phyloP scores from a whole-genome alignment of 2,888 invertebrate genomes.

The Agrenia bidenticulata region DNA sequence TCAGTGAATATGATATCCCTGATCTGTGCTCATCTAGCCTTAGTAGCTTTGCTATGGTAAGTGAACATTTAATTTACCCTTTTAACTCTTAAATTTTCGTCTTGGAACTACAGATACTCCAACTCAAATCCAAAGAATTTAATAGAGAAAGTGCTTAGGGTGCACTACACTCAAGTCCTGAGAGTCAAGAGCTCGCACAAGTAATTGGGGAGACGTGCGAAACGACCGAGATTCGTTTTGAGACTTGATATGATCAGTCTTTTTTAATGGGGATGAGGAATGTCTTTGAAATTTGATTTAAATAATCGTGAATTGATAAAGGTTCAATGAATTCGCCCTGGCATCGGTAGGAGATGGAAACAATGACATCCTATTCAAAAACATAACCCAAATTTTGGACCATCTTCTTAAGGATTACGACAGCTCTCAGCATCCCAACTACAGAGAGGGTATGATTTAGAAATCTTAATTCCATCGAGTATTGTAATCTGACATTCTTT shows the following conservation, averaged over 20 bases:
- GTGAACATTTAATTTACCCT: neutral
- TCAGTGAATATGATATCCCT: slow-evolving; percentile 5
- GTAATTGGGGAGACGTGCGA: no score
- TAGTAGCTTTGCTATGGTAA: slow-evolving; percentile 10
- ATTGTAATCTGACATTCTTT: no score
- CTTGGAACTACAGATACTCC: no score
- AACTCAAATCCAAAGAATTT: no score
- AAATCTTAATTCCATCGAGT: neutral
- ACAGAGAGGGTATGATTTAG: slow-evolving; percentile 70
- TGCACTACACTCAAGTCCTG: no score
- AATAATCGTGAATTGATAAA: neutral
- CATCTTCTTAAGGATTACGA: slow-evolving; percentile 87
- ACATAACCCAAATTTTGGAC: slow-evolving; percentile 81
- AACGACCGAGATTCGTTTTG: neutral
- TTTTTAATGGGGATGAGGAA: no score
- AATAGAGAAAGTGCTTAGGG: no score
- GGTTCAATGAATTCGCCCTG: slow-evolving; percentile 9
- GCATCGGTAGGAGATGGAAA: slow-evolving; percentile 26
- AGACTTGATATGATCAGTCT: no score
- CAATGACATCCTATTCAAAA: slow-evolving; percentile 72
- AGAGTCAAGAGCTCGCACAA: no score
- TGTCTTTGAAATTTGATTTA: neutral
- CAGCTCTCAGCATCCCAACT: slow-evolving; percentile 84
- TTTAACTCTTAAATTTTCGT: neutral
- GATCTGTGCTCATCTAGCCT: slow-evolving; percentile 14